Conservation (phyloP, 2,888 invertebrate genomes). For the Ochropleura plecta region DNA sequence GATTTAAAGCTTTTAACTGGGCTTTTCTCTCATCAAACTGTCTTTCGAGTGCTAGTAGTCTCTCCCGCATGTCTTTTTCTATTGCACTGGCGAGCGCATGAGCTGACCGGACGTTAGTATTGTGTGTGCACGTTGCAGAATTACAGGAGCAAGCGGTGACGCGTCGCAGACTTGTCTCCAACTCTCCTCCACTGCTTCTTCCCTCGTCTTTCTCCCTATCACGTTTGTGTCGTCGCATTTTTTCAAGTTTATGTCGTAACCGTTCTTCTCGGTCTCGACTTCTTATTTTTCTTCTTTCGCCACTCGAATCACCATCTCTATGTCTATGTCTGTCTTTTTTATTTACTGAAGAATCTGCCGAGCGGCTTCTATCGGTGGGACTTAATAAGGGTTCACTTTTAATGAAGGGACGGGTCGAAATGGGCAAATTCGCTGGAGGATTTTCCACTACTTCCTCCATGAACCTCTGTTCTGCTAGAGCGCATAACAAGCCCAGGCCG, state of each 20-base stretch:
- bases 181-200: slow-evolving; percentile 79
- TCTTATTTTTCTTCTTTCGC: slow-evolving; percentile 82
- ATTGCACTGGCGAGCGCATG: slow-evolving; percentile 92
- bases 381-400: slow-evolving; percentile 83
- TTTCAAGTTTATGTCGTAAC: slow-evolving; percentile 85
- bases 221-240: slow-evolving; percentile 85
- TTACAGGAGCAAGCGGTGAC: slow-evolving; percentile 85
- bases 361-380: slow-evolving; percentile 77
- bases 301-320: slow-evolving; percentile 83
- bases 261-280: slow-evolving; percentile 85
- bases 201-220: slow-evolving; percentile 81
- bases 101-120: slow-evolving; percentile 85
- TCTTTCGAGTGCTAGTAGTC: slow-evolving; percentile 94
- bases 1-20: slow-evolving; percentile 93
- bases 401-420: slow-evolving; percentile 80
- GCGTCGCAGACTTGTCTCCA: slow-evolving; percentile 84
- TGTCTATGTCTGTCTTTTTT: slow-evolving; percentile 85
- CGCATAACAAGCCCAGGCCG: slow-evolving; percentile 94
- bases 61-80: slow-evolving; percentile 95
- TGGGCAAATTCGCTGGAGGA: slow-evolving; percentile 71
- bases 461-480: slow-evolving; percentile 95
- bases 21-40: slow-evolving; percentile 96
- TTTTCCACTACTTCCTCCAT: slow-evolving; percentile 93
- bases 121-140: slow-evolving; percentile 76
- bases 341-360: slow-evolving; percentile 66